Conservation (phyloP, 2,888 invertebrate species). For the Sinodicranocentrus sp. region DNA sequence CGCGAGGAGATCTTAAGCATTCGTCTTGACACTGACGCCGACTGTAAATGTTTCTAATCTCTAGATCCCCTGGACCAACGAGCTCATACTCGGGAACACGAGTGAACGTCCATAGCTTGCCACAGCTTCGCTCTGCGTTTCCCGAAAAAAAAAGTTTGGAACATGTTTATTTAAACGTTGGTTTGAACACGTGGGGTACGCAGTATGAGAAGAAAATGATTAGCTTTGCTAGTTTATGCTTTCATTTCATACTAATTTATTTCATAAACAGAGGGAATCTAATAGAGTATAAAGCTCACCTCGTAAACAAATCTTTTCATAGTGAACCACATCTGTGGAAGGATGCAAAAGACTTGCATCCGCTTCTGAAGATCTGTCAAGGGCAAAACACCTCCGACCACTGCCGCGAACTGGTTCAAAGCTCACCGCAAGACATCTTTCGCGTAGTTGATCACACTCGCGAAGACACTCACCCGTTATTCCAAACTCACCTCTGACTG, state of each 20-base stretch:
- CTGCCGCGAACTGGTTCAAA: slow-evolving; percentile 78
- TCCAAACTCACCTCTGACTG: slow-evolving; percentile 77
- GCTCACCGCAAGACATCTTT: slow-evolving; percentile 78
- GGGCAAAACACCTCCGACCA: slow-evolving; percentile 78
- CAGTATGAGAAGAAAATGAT: background rate
- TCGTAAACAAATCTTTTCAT: slow-evolving; percentile 79
- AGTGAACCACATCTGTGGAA: slow-evolving; percentile 79
- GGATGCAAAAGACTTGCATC: slow-evolving; percentile 78
- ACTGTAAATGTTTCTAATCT: slow-evolving; percentile 79
- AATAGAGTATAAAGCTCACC: slow-evolving; percentile 76
- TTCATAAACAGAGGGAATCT: slow-evolving; percentile 1
- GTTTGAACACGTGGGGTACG: background rate
- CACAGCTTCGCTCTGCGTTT: slow-evolving; percentile 77
- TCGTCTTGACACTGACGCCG: slow-evolving; percentile 80
- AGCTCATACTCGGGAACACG: slow-evolving; percentile 80
- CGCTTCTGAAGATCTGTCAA: slow-evolving; percentile 78
- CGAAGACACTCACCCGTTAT: slow-evolving; percentile 78
- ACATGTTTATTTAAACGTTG: slow-evolving; percentile 8
- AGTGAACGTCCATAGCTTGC: slow-evolving; percentile 80
- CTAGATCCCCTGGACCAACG: slow-evolving; percentile 79
- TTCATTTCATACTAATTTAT: background rate
- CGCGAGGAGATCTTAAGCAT: slow-evolving; percentile 79
- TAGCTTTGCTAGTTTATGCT: no score
- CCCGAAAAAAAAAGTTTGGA: background rate
- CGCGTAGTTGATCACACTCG: slow-evolving; percentile 78